A percentile compares a stretch with the other conserved stretches of the same genome.
These are phyloP conservation scores for Crotophaga sulcirostris DNA, from an alignment of 2,113 vertebrate genomes.

Conservation along the genomic window DNA sequence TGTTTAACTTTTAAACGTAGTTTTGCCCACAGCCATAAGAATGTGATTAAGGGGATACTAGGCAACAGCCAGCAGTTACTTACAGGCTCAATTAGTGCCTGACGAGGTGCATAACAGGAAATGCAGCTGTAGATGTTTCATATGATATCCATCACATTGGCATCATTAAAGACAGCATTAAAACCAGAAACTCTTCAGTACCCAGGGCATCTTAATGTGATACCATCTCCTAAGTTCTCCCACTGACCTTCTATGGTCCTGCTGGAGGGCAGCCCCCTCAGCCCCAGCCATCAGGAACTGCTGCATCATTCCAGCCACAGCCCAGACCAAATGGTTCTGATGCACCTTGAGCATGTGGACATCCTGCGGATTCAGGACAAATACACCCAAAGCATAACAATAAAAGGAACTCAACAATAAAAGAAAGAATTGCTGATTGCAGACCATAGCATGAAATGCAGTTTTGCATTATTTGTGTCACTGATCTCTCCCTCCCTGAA, in stretches of 20 bases:
- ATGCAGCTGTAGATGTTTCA: fast-evolving
- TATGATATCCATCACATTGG: not conserved
- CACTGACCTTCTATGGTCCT: fast-evolving
- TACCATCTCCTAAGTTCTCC: not conserved
- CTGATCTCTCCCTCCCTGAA: not conserved
- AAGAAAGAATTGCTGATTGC: fast-evolving
- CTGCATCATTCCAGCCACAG: not conserved
- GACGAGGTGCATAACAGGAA: not conserved
- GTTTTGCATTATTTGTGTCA: fast-evolving
- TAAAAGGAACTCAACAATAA: not conserved
- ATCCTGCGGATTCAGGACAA: not conserved
- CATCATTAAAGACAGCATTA: not conserved
- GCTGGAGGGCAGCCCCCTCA: not conserved
- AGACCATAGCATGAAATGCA: not conserved
- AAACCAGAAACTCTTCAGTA: not conserved
- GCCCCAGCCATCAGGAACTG: fast-evolving
- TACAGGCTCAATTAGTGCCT: not conserved
- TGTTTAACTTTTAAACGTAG: fast-evolving
- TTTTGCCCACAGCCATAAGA: not conserved
- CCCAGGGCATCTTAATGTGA: not conserved
- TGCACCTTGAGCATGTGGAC: not conserved
- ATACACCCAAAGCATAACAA: not conserved
- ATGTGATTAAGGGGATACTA: not conserved
- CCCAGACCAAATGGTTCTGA: not conserved
- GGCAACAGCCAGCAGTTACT: not conserved